Evolutionary conservation across 2,797 vertebrate genomes (phyloP).

Genomic region (Tenualosa thibaudeaui): DNA sequence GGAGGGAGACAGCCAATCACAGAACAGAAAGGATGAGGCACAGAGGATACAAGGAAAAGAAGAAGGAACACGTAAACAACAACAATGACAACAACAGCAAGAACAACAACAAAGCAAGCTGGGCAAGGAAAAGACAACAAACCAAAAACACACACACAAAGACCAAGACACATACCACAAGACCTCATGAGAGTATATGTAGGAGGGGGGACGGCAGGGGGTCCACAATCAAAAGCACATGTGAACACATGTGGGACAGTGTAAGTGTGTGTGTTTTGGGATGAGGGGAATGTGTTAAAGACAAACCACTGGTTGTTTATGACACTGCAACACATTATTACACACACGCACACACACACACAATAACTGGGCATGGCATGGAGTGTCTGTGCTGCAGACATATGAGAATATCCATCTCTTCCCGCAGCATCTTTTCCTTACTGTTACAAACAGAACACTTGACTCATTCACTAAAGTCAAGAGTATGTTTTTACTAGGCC

Average conservation of each 20-base stretch:
- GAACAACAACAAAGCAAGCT: slow-evolving; percentile 20
- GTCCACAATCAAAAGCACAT: slow-evolving; percentile 1
- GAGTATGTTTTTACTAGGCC: not conserved
- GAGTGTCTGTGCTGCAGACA: not conserved
- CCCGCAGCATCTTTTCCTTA: not conserved
- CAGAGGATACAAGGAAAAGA: slow-evolving; percentile 85
- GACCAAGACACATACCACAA: slow-evolving; percentile 2
- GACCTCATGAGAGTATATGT: not conserved
- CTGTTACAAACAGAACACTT: not conserved
- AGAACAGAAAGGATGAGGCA: slow-evolving; percentile 77
- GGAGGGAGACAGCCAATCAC: slow-evolving; percentile 83
- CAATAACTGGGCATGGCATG: not conserved
- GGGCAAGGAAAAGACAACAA: not conserved
- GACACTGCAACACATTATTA: not conserved
- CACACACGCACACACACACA: not conserved
- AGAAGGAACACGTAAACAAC: slow-evolving; percentile 81
- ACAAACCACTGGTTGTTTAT: slow-evolving; percentile 39
- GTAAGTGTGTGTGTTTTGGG: not conserved
- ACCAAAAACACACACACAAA: not conserved
- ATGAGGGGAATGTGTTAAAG: slow-evolving; percentile 34
- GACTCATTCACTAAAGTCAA: not conserved
- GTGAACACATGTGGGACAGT: slow-evolving; percentile 6
- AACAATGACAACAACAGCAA: not conserved
- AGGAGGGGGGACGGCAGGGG: not conserved
- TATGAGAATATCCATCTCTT: not conserved